Percentiles rank a stretch among this genome's conserved stretches.
Conservation (phyloP, 2,113 vertebrate species). For the Grantiella picta region DNA sequence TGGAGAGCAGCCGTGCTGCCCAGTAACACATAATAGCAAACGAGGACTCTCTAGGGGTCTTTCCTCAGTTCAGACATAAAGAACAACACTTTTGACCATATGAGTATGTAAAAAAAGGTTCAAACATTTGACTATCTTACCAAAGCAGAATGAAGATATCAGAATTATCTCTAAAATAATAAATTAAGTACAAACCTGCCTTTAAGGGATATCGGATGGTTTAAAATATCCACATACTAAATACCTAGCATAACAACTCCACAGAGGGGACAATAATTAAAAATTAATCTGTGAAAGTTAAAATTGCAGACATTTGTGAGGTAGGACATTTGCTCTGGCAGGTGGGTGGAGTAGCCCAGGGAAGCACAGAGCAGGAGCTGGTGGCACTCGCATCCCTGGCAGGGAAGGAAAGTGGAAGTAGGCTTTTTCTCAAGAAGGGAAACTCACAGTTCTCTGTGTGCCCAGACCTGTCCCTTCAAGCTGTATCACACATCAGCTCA, state of each 20-base stretch:
- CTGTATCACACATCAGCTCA: not conserved
- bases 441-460: not conserved
- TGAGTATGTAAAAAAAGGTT: not conserved
- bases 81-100: not conserved
- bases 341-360: fast-evolving
- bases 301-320: not conserved
- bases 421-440: not conserved
- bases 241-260: not conserved
- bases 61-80: not conserved
- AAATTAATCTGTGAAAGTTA: not conserved
- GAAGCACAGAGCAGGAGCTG: too few relatives aligned
- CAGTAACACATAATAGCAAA: not conserved
- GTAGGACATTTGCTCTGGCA: not conserved
- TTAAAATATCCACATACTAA: not conserved
- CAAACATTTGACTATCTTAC: not conserved
- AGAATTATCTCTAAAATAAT: not conserved
- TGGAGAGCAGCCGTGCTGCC: not conserved
- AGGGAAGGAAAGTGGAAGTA: not conserved
- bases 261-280: not conserved
- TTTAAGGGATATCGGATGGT: not conserved
- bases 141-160: not conserved
- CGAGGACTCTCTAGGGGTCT: not conserved
- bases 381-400: fast-evolving
- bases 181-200: not conserved
- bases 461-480: not conserved